phyloP scores from a whole-genome alignment of 30 jellyfish, hydroid and myxozoan species.

The Aurelia coerulea region DNA sequence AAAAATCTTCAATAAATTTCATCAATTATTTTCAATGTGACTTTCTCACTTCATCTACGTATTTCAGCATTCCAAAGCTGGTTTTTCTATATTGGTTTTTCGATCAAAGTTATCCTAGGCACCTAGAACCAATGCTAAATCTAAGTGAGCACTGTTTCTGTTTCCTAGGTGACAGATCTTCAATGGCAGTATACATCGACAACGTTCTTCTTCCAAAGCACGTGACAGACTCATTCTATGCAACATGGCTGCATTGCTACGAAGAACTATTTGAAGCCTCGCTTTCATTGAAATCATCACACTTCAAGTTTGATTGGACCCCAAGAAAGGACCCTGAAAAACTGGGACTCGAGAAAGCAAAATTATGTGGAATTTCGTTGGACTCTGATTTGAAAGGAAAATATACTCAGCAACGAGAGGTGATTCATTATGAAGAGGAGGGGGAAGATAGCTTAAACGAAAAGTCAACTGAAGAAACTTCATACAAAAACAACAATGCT shows the following conservation, averaged over 20 bases:
- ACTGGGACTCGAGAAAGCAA: constrained; percentile 30
- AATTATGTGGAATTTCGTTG: constrained; percentile 17
- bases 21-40: too few relatives aligned
- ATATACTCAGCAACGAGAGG: constrained; percentile 40
- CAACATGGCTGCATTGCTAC: constrained; percentile 85
- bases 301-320: constrained; percentile 30
- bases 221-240: constrained; percentile 86
- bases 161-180: constrained; percentile 60
- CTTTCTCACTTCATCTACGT: too few relatives aligned
- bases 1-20: too few relatives aligned
- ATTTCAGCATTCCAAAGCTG: too few relatives aligned
- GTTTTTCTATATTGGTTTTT: too few relatives aligned
- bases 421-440: constrained; percentile 16
- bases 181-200: constrained; percentile 75
- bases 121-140: too few relatives aligned
- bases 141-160: too few relatives aligned
- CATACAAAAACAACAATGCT: not conserved
- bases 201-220: constrained; percentile 91
- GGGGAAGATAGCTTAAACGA: constrained; percentile 8
- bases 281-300: constrained; percentile 57
- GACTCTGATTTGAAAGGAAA: constrained; percentile 49
- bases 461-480: constrained; percentile 3
- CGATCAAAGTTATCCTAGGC: too few relatives aligned
- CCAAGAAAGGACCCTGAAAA: constrained; percentile 46
- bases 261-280: constrained; percentile 90